Percentiles rank a stretch among this genome's conserved stretches.
phyloP scores from a whole-genome alignment of 2,797 vertebrate genomes.

The Lindbergichthys nudifrons region DNA sequence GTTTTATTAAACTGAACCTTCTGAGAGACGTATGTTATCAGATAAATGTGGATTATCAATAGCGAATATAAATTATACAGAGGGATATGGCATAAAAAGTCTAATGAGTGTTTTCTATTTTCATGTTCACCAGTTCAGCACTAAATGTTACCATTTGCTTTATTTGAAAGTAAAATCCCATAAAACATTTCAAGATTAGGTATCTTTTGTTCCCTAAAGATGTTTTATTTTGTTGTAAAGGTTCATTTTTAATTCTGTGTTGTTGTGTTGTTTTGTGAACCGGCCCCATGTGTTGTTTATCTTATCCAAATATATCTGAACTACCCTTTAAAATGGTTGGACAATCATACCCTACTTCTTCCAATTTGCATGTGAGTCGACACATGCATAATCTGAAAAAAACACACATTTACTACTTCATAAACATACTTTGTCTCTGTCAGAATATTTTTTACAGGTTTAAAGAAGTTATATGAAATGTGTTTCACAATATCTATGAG shows the following conservation, averaged over 20 bases:
- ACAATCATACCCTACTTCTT: not conserved
- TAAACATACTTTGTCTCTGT: not conserved
- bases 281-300: not conserved
- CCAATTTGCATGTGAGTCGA: not conserved
- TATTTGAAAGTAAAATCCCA: not conserved
- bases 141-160: not conserved
- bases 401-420: constrained; percentile 9
- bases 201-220: not conserved
- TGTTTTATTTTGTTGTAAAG: not conserved
- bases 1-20: too few relatives aligned
- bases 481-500: constrained; percentile 12
- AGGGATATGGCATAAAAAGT: not conserved
- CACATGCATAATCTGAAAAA: not conserved
- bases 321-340: not conserved
- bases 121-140: not conserved
- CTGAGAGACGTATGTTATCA: too few relatives aligned
- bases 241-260: not conserved
- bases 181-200: not conserved
- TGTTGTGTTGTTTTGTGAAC: not conserved
- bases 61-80: not conserved
- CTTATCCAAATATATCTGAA: constrained; percentile 5
- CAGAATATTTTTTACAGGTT: constrained; percentile 2
- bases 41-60: too few relatives aligned
- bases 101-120: not conserved
- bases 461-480: not conserved